Base-by-base conservation (phyloP, 2,888 invertebrate species). In the Drosophila stalkeri region DNA sequence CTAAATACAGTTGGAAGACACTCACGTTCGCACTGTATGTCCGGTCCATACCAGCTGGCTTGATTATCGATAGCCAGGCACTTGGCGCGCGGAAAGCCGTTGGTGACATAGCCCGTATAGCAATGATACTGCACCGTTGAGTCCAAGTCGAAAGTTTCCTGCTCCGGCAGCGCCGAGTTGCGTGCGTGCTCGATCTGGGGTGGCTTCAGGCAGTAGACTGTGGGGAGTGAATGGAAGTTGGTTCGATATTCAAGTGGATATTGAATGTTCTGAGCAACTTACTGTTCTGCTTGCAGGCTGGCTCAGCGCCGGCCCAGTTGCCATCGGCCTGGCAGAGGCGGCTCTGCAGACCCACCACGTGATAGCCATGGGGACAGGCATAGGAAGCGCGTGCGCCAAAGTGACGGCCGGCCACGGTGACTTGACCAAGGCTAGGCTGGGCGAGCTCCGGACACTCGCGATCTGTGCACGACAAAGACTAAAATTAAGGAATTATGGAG, bases 31-130 rank as follows among this genome's bases (percentile, higher is more conserved):
- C 99, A 99, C 72, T 96, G 96, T 86, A 99, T 97, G 88, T 99
- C 98, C 2, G 99, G 99, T 2, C 99, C 99, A 90, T 97, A 98
- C 99, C 99, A 99, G 80, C 97, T 97, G 1, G 99, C 98, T 82
- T 96, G 96, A 0, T 94, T 92, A 82, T 98, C 97, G 84, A 98
- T 97, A 70, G 97, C 96, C 77, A 99, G 94, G 92, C 99, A 99
- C 93, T 98, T 99, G 55, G 99, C 98, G 47, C 96, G 94, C 2
- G 97, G 96, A 92, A 98, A 97, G 0, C 99, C 99, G 90, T 97
- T 97, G 75, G 97, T 97, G 69, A 96, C 96, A 93, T 98, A 99
- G 14, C 99, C 99, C n/a, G 96, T 96, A 89, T 97, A 96, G 90
- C 99, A 99, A 91, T 97, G 96, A 94, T 99, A 99, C 92, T 97